phyloP scores from a whole-genome alignment of 30 jellyfish, hydroid and myxozoan species.

The Hydractinia echinata region DNA sequence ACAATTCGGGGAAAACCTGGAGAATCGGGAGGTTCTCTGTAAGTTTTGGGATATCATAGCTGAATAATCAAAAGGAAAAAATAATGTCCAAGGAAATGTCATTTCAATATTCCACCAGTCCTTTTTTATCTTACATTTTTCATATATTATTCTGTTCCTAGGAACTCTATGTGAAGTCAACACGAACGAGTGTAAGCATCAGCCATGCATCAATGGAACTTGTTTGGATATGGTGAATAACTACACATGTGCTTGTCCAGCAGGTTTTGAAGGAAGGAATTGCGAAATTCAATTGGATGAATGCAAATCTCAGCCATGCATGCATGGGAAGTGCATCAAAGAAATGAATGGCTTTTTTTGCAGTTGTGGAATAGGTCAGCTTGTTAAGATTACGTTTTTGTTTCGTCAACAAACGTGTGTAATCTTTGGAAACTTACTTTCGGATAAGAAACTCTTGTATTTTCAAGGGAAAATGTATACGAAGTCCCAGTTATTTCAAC shows the following conservation, averaged over 20 bases:
- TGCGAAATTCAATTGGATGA: conserved; percentile 48
- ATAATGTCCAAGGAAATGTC: too few species aligned
- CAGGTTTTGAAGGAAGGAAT: conserved; percentile 54
- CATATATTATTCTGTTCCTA: background rate
- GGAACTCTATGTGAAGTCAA: conserved; percentile 51
- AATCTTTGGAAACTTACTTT: too few species aligned
- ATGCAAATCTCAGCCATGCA: conserved; percentile 50
- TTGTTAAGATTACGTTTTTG: background rate
- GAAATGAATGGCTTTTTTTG: conserved; percentile 34
- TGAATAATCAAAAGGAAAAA: too few species aligned
- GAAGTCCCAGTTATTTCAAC: too few species aligned
- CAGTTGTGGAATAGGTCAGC: conserved; percentile 80
- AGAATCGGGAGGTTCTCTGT: too few species aligned
- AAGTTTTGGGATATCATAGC: too few species aligned
- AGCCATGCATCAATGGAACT: conserved; percentile 77
- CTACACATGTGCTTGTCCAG: conserved; percentile 58
- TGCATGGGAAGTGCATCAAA: conserved; percentile 38
- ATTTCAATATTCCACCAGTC: too few species aligned
- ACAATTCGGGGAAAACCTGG: too few species aligned
- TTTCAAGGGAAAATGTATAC: too few species aligned
- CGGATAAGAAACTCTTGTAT: too few species aligned
- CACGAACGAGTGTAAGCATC: conserved; percentile 52
- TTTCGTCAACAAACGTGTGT: background rate
- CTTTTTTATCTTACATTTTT: too few species aligned
- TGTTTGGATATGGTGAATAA: conserved; percentile 60